Percentiles rank a stretch among this genome's conserved stretches.
Evolutionary conservation across 1,140 invertebrate species (phyloP).

Genomic region (Paraescarpia echinospica): DNA sequence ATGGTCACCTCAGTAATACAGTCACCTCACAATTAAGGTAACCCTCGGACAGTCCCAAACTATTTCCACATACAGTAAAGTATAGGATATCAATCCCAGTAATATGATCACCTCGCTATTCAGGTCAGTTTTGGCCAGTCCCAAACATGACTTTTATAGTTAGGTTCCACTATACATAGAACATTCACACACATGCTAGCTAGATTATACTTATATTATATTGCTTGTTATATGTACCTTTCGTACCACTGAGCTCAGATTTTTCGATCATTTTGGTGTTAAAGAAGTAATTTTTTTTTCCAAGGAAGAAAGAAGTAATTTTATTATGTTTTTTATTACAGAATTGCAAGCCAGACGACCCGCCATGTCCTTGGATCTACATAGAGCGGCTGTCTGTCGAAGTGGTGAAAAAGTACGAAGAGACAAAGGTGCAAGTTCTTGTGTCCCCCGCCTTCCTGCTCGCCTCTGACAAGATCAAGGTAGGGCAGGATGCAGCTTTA

Average conservation of each 20-base stretch:
- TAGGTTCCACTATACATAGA: too few species aligned
- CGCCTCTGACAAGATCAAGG: constrained; percentile 48
- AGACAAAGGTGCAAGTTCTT: constrained; percentile 87
- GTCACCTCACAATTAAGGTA: too few species aligned
- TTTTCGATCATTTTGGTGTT: background rate
- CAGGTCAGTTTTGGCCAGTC: too few species aligned
- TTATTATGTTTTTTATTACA: constrained; percentile 24
- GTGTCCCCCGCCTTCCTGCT: constrained; percentile 76
- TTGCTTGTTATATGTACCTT: background rate
- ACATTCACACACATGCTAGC: too few species aligned
- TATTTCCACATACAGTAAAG: too few species aligned
- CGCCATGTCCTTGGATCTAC: constrained; percentile 81
- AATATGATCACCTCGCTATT: too few species aligned
- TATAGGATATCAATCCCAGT: too few species aligned
- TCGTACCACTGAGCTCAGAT: background rate
- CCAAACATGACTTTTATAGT: too few species aligned
- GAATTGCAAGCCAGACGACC: constrained; percentile 51
- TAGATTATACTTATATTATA: background rate
- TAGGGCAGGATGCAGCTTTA: constrained; percentile 20
- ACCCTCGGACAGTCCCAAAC: too few species aligned
- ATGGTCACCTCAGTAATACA: too few species aligned
- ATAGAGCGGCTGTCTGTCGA: constrained; percentile 93
- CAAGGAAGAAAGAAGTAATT: background rate
- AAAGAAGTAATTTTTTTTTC: background rate
- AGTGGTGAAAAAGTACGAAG: constrained; percentile 89